Conservation (phyloP, 1,140 invertebrate species). For the Calosoma granatense region DNA sequence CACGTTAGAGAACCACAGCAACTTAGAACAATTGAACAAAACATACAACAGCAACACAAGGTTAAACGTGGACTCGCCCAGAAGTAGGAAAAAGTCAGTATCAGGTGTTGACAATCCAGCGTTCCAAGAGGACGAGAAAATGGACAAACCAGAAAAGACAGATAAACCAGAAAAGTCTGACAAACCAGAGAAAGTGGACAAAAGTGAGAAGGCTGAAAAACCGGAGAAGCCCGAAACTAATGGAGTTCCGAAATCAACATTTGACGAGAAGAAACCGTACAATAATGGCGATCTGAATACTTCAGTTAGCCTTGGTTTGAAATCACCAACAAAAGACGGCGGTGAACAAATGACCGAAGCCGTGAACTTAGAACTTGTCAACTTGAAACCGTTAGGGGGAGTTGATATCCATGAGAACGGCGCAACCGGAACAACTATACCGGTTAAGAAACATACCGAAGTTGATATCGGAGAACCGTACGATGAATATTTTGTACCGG, state of each 20-base stretch:
- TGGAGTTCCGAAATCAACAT: slow-evolving; percentile 16
- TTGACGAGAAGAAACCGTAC: slow-evolving; percentile 28
- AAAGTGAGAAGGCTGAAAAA: background rate
- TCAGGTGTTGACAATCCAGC: slow-evolving; percentile 21
- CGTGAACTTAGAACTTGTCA: slow-evolving; percentile 69
- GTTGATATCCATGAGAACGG: slow-evolving; percentile 30
- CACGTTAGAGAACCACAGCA: slow-evolving; percentile 25
- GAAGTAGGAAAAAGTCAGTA: slow-evolving; percentile 16
- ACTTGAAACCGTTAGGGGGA: slow-evolving; percentile 55
- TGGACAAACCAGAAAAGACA: slow-evolving; percentile 27
- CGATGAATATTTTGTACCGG: slow-evolving; percentile 74
- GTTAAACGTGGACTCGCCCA: slow-evolving; percentile 20
- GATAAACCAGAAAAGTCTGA: slow-evolving; percentile 17
- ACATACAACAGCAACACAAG: slow-evolving; percentile 28
- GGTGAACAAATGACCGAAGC: slow-evolving; percentile 44
- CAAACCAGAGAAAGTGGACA: slow-evolving; percentile 11
- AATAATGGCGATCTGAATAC: slow-evolving; percentile 27
- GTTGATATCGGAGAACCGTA: slow-evolving; percentile 63
- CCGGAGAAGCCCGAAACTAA: background rate
- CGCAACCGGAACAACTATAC: slow-evolving; percentile 31
- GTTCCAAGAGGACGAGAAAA: slow-evolving; percentile 16
- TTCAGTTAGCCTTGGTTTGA: slow-evolving; percentile 15
- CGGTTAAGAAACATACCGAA: slow-evolving; percentile 56
- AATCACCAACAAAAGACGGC: slow-evolving; percentile 21
- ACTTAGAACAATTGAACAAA: slow-evolving; percentile 28